Evolutionary conservation across 2,797 vertebrate species (phyloP).

Genomic region (Pangasius djambal): DNA sequence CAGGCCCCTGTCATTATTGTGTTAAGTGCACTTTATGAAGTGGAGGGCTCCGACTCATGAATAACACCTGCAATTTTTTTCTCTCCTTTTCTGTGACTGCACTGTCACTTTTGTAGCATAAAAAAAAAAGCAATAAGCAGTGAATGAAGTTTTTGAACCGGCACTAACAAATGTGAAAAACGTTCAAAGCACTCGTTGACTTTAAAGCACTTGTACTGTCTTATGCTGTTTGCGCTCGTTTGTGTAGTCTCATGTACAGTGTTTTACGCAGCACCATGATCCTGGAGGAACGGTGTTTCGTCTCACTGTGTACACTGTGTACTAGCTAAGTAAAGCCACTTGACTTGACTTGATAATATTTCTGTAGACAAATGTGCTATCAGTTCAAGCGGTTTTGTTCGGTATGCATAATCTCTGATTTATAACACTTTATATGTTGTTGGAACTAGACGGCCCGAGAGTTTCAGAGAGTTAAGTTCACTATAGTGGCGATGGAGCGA

Average conservation of each 20-base stretch:
- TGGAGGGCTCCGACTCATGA: not conserved
- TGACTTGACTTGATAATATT: not conserved
- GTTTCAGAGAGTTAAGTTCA: not conserved
- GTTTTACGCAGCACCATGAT: too few relatives aligned
- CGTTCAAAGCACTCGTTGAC: not conserved
- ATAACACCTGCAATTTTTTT: constrained; percentile 2
- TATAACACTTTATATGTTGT: not conserved
- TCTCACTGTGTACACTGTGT: too few relatives aligned
- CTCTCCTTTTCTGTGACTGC: not conserved
- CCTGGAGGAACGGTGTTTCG: too few relatives aligned
- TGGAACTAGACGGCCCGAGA: not conserved
- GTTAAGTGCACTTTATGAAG: constrained; percentile 35
- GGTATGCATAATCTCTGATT: not conserved
- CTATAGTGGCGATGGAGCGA: not conserved
- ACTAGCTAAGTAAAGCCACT: too few relatives aligned
- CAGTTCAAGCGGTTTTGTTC: not conserved
- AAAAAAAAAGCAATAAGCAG: not conserved
- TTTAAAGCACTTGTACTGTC: too few relatives aligned
- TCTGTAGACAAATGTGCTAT: not conserved
- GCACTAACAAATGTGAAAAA: not conserved
- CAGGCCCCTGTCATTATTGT: constrained; percentile 19
- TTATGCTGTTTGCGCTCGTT: too few relatives aligned
- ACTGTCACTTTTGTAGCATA: not conserved
- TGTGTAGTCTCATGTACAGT: too few relatives aligned
- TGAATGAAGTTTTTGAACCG: not conserved